A percentile compares a stretch with the other conserved stretches of the same genome.
Conservation (phyloP, 2,797 vertebrate genomes). For the Peromyscus attwateri region DNA sequence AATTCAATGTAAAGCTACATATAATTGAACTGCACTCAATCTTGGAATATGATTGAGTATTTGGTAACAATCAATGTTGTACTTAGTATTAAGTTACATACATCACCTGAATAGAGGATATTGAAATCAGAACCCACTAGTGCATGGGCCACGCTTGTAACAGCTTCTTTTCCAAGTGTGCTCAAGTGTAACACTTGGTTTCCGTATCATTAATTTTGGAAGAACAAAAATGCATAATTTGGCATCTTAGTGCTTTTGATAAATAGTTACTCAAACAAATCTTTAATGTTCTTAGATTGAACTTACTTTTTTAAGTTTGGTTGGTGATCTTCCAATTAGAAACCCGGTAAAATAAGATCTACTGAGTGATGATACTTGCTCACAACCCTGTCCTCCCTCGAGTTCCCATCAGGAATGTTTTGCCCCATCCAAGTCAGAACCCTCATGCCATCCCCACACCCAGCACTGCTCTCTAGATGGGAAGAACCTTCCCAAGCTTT, state of each 20-base stretch:
- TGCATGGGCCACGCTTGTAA: background rate
- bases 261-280: conserved; percentile 18
- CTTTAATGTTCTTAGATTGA: background rate
- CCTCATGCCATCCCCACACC: background rate
- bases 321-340: conserved; percentile 2
- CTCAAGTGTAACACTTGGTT: conserved; percentile 9
- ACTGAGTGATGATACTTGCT: background rate
- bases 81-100: background rate
- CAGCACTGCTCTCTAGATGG: background rate
- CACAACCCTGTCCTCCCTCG: background rate
- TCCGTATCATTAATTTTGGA: background rate
- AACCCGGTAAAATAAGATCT: background rate
- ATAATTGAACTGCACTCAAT: background rate
- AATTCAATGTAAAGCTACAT: background rate
- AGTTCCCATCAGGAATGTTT: background rate
- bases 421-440: background rate
- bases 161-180: background rate
- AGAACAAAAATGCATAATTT: background rate
- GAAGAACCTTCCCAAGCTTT: background rate
- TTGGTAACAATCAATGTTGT: background rate
- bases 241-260: background rate
- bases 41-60: background rate
- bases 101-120: background rate
- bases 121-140: background rate
- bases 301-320: background rate